Evolutionary conservation across 2,888 invertebrate species (phyloP).

Genomic region (Zelleria hepariella): DNA sequence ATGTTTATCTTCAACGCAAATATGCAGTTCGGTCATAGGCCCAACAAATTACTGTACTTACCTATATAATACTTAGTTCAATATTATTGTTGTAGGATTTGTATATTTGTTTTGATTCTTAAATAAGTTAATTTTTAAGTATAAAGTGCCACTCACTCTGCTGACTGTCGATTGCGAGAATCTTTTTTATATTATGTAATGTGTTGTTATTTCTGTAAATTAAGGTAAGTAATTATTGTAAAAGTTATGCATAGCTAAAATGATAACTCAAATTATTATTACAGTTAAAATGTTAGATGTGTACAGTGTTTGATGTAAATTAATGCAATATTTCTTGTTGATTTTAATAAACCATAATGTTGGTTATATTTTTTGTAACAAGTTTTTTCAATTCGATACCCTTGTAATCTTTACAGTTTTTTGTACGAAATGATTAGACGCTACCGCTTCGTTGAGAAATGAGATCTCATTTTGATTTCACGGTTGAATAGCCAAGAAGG

Average conservation of each 20-base stretch:
- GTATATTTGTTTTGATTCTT: slow-evolving; percentile 1
- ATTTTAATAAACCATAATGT: not conserved
- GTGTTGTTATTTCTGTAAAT: not conserved
- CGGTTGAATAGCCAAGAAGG: slow-evolving; percentile 31
- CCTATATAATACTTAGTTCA: too few relatives aligned
- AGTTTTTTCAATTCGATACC: not conserved
- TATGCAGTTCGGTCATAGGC: too few relatives aligned
- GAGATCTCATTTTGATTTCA: slow-evolving; percentile 1
- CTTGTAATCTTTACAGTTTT: not conserved
- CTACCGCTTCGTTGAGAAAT: not conserved
- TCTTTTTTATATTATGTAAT: not conserved
- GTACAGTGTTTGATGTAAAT: not conserved
- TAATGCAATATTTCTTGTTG: not conserved
- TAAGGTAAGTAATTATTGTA: not conserved
- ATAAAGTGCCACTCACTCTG: slow-evolving; percentile 44
- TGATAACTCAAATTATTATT: too few relatives aligned
- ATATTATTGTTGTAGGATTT: slow-evolving; percentile 1
- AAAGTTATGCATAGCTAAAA: too few relatives aligned
- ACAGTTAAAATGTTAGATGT: too few relatives aligned
- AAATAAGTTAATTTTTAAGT: slow-evolving; percentile 16
- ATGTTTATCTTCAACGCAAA: too few relatives aligned
- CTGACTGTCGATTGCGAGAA: not conserved
- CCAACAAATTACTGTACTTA: too few relatives aligned
- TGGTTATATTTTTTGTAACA: not conserved
- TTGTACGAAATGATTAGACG: not conserved